Evolutionary conservation across 2,888 invertebrate genomes (phyloP).

Genomic region (Coelinius sp.): DNA sequence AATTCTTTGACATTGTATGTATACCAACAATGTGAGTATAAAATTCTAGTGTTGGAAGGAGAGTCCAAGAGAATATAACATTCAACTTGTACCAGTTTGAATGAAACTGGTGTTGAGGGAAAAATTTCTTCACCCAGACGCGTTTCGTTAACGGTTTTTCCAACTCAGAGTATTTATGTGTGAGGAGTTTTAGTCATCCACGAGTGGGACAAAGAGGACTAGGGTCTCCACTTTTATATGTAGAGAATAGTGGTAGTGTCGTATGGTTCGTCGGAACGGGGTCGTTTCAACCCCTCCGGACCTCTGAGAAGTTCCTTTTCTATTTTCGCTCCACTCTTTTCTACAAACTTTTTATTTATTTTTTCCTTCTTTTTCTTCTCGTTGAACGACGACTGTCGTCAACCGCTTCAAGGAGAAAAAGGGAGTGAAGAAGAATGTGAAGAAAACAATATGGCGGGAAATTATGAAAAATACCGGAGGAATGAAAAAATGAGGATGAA

Average conservation of each 20-base stretch:
- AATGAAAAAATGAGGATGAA: too few species aligned
- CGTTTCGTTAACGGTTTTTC: conserved; percentile 50
- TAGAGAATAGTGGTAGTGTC: conserved; percentile 33
- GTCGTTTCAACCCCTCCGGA: conserved; percentile 54
- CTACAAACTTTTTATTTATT: conserved; percentile 30
- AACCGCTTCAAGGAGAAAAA: conserved; percentile 40
- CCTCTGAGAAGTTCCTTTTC: conserved; percentile 37
- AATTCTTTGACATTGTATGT: neutral
- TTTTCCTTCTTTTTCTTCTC: conserved; percentile 38
- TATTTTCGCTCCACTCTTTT: conserved; percentile 8
- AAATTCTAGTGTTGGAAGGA: neutral
- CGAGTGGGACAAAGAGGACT: conserved; percentile 33
- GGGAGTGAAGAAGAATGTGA: conserved; percentile 21
- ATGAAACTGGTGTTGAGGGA: neutral
- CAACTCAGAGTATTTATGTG: conserved; percentile 36
- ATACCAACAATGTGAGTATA: neutral
- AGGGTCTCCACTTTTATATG: conserved; percentile 9
- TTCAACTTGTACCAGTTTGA: neutral
- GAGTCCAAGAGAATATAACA: neutral
- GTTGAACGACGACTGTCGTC: conserved; percentile 39
- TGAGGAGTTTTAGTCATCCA: conserved; percentile 31
- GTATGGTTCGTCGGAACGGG: conserved; percentile 49
- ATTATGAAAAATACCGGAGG: neutral
- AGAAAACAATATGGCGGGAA: conserved; percentile 13
- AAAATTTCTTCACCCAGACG: conserved; percentile 44